These are phyloP conservation scores for Leptinotarsa texana DNA, from an alignment of 1,140 invertebrate genomes.

Conservation along the genomic window DNA sequence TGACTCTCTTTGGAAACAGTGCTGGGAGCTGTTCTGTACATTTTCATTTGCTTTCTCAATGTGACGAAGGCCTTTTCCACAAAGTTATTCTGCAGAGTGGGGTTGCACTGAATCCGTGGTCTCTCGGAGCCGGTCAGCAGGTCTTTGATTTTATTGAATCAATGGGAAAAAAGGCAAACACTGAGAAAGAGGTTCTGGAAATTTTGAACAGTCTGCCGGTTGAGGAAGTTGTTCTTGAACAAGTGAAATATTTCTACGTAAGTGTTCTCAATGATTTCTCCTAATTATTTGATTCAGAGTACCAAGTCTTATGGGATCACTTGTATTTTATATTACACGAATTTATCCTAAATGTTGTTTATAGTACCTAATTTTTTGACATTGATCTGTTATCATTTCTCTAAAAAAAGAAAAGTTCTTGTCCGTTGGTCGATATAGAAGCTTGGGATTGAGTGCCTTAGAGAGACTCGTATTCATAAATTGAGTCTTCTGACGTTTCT, in stretches of 20 bases:
- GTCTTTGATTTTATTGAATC: not conserved
- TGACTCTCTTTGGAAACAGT: conserved; percentile 59
- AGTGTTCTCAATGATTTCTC: not conserved
- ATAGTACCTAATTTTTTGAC: no score
- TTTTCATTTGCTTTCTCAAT: conserved; percentile 44
- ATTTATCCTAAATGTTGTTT: no score
- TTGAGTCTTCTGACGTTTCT: no score
- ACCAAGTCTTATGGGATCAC: no score
- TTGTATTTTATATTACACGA: no score
- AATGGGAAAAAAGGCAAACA: not conserved
- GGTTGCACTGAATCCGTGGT: conserved; percentile 55
- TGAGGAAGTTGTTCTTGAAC: not conserved
- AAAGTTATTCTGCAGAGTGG: conserved; percentile 67
- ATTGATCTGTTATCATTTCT: no score
- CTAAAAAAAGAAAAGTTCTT: no score
- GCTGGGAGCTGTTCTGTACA: conserved; percentile 57
- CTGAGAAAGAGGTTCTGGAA: not conserved
- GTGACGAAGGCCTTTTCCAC: conserved; percentile 59
- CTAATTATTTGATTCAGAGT: no score
- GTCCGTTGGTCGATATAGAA: no score
- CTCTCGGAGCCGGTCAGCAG: not conserved
- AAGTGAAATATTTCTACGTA: not conserved
- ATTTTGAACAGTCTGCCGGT: not conserved
- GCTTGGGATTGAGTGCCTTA: no score
- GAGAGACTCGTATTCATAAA: no score